Percentiles rank a stretch among this genome's conserved stretches.
Evolutionary conservation across 2,888 invertebrate genomes (phyloP).

Genomic region (Epicampocera succincta): DNA sequence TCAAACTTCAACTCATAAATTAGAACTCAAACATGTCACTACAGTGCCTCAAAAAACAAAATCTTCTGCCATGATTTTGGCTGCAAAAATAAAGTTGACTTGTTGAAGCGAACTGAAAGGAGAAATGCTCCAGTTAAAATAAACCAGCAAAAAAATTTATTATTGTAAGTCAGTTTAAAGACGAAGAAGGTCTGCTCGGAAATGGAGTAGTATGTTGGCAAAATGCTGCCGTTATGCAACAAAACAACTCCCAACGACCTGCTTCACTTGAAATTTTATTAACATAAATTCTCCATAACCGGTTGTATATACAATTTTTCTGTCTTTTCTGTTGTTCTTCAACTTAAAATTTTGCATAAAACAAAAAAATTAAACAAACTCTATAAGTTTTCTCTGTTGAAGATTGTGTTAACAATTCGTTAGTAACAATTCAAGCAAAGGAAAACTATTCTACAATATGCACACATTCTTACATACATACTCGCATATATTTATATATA

Average conservation of each 20-base stretch:
- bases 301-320: slow-evolving; percentile 45
- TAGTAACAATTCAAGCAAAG: slow-evolving; percentile 45
- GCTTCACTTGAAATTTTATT: slow-evolving; percentile 39
- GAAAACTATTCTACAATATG: slow-evolving; percentile 30
- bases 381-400: slow-evolving; percentile 46
- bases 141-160: slow-evolving; percentile 35
- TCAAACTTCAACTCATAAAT: slow-evolving; percentile 29
- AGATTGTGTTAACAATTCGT: slow-evolving; percentile 62
- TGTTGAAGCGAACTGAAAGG: slow-evolving; percentile 36
- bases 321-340: slow-evolving; percentile 31
- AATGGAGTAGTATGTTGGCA: slow-evolving; percentile 13
- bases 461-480: no score
- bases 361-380: slow-evolving; percentile 11
- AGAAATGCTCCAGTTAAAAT: not conserved
- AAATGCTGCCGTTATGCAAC: slow-evolving; percentile 4
- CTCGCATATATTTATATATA: not conserved
- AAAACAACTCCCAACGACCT: slow-evolving; percentile 27
- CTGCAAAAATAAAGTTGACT: slow-evolving; percentile 53
- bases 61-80: slow-evolving; percentile 22
- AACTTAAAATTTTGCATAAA: slow-evolving; percentile 23
- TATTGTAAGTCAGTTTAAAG: slow-evolving; percentile 54
- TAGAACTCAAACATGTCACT: slow-evolving; percentile 1
- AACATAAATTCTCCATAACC: slow-evolving; percentile 48
- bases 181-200: slow-evolving; percentile 31
- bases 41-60: slow-evolving; percentile 7